Base-by-base conservation (phyloP, 2,113 vertebrate genomes). In the Thalassarche chlororhynchos region DNA sequence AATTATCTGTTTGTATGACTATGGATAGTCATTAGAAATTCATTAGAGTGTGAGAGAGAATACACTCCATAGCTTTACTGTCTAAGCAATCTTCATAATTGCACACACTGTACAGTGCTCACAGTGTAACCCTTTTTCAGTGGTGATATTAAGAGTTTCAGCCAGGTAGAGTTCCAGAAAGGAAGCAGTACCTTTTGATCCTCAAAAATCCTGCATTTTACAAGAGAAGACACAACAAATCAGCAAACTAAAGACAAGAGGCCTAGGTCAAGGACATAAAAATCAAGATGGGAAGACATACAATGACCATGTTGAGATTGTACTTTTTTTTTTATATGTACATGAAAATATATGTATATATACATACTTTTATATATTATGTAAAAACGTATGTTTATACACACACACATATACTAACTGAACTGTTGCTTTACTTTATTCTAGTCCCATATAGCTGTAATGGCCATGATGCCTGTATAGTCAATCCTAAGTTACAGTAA, bases 1-100 rank as follows among this genome's bases (percentile, higher is more conserved):
- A 95, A 92, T 93, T 10, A 62, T 80, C 71, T 86, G 76, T 82
- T 71, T 95, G 89, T 51, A 68, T 84, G 81, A 71, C 78, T 96
- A 26, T 20, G 34, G 78, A 40, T 87, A 94, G 65, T 94, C 74
- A 91, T 85, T 68, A 93, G 69, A 81, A 92, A 91, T 91, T 92
- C 87, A 90, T 93, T 89, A 90, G 46, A 26, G 12, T 17, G 28
- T 15, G 36, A 55, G 26, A 93, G 9, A 92, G 47, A 92, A 86
- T 24, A 60, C 17, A 75, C 14, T 68, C 42, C 44, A 7, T 4
- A 65, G 47, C 80, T 93, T 89, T 92, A 93, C 57, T 54, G 60
- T 77, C 82, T 89, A 81, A 92, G 64, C 47, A 90, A 51, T 70
- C 79, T 92, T 90, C 49, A 8, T 70, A 91, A 90, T 7, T 61